Base-by-base conservation (phyloP, 2,888 invertebrate genomes). In the Patella ulyssiponensis region DNA sequence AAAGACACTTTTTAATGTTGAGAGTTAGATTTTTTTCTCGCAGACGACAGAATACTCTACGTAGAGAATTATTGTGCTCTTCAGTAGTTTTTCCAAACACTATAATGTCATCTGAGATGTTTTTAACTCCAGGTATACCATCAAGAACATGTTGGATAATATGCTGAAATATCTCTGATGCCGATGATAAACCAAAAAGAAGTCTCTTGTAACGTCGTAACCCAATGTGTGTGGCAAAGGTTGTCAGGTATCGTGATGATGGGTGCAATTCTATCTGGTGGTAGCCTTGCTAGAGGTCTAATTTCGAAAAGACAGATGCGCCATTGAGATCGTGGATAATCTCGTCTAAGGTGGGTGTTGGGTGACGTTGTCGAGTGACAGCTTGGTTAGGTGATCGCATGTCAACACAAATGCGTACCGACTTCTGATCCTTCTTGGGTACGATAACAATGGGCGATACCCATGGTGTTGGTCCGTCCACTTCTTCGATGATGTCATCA, bases 41-140 rank as follows among this genome's bases (percentile, higher is more conserved):
- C 2, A 27, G 27, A 27, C 27, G 27, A 27, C 27, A 27, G 27
- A 27, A 27, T 27, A 27, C 27, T 27, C 27, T 27, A 27, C 27
- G 27, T 27, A 27, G 3, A 27, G 75, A 51, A 44, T 20, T 54
- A 71, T 85, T 81, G 75, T 84, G 84, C 33, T 80, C 75, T 69
- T 74, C 54, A 70, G 79, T 77, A 9, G 58, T 72, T 75, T 81
- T 78, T 7, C 82, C 83, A 77, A 76, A 79, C 12, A 85, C 73
- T 14, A 83, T 76, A 12, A 86, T 82, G 56, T 86, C 83, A 77
- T 86, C 85, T n/a, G 76, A 74, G 12, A 84, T 78, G 74, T 85
- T 85, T 27, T 77, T 69, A 12, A 75, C 75, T 27, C 79, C 77
- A 33, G 75, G 56, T 17, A 80, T 70, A 64, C 77, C 78, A 17